Evolutionary conservation across 2,113 vertebrate species (phyloP), one percentile per base, ranked within the genome.

Genomic region (Chionodraco myersi): DNA sequence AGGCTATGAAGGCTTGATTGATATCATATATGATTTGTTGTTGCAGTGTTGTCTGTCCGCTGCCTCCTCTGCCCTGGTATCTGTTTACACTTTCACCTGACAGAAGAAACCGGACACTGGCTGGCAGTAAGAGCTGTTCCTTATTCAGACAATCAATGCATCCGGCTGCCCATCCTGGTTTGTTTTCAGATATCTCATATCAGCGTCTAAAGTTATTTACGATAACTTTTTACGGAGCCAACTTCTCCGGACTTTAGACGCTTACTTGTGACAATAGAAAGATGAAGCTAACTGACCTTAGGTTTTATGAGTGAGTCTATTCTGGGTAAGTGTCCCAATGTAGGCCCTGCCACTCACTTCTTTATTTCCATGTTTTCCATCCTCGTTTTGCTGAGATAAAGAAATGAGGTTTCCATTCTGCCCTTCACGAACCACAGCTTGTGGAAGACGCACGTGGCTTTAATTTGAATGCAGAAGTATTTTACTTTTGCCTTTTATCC

Each of bases 361-460:
- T 44, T 30, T 18, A 87, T 87, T 91, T 88, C 34, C 87, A 89
- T 90, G 18, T 85, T 91, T 90, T 89, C 87, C 90, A 34, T 60
- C 44, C 11, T 51, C 13, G 41, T 18, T 66, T 23, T 36, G 63
- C 36, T 26, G 16, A 70, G 56, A 63, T 47, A 41, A n/a, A 70
- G 26, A 95, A 93, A 94, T 91, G 36, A 21, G 75, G 84, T 92
- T 94, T 91, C 91, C 88, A 79, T 83, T 69, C 45, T 57, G 68
- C 26, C 58, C 10, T 44, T 62, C n/a, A 68, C 9, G 1, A n/a
- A 23, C 63, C 60, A 26, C 23, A 47, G n/a, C 51, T 26, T 49
- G 18, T 23, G 49, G 16, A 4, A 11, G 34, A 51, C 71, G 44
- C 30, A 16, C 2, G 0, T 1, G 49, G 66, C 54, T 56, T 64